Evolutionary conservation across 1,140 invertebrate genomes (phyloP).

Genomic region (Holcopasites calliopsidis): DNA sequence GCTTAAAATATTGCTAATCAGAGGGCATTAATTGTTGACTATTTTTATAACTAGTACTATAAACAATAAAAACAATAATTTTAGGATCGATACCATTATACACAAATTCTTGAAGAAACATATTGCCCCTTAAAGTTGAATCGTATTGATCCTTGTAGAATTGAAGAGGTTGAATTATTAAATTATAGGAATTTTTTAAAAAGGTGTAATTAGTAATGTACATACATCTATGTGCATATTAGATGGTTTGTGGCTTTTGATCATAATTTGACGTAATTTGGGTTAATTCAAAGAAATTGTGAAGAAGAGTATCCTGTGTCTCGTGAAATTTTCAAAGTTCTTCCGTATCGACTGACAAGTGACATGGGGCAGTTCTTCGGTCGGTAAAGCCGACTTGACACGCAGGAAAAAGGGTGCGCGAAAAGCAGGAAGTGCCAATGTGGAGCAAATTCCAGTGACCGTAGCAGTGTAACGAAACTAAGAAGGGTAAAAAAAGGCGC

Average conservation of each 20-base stretch:
- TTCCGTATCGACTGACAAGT: slow-evolving; percentile 55
- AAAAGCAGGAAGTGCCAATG: slow-evolving; percentile 68
- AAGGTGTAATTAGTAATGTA: background rate
- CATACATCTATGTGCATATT: background rate
- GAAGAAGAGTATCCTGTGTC: background rate
- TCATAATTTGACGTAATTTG: background rate
- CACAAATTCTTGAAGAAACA: too few species aligned
- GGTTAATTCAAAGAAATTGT: background rate
- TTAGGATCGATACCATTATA: too few species aligned
- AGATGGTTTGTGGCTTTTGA: background rate
- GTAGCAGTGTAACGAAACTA: slow-evolving; percentile 57
- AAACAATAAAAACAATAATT: background rate
- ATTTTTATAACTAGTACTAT: background rate
- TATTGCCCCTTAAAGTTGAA: too few species aligned
- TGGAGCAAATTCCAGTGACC: slow-evolving; percentile 66
- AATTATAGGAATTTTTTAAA: background rate
- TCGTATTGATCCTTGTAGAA: too few species aligned
- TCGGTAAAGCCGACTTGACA: slow-evolving; percentile 57
- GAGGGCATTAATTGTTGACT: too few species aligned
- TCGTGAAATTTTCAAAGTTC: slow-evolving; percentile 28
- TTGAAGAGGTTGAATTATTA: background rate
- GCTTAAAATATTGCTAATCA: background rate
- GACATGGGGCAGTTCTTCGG: slow-evolving; percentile 32
- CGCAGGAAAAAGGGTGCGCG: slow-evolving; percentile 57
- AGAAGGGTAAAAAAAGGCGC: slow-evolving; percentile 56